Conservation (phyloP, 2,113 vertebrate species). For the Mugil cephalus region DNA sequence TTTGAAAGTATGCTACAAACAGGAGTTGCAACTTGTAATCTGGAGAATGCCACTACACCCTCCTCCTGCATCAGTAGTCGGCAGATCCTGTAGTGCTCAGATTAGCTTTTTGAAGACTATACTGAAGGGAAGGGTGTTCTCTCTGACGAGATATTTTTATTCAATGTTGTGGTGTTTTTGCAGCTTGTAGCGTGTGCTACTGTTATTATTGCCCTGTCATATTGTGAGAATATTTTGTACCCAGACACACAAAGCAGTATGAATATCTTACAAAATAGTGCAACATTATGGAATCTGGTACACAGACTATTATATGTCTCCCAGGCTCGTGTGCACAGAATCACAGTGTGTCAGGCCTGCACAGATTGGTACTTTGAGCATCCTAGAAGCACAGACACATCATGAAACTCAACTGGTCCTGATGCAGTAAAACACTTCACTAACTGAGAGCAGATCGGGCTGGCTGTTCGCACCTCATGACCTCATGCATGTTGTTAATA, state of each 20-base stretch:
- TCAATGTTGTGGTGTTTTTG: not conserved
- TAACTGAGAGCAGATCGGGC: constrained; percentile 3
- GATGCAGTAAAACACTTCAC: constrained; percentile 26
- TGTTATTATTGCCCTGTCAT: not conserved
- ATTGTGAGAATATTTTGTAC: constrained; percentile 13
- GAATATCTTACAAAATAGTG: constrained; percentile 7
- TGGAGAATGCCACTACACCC: too few species aligned
- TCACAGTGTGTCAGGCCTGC: not conserved
- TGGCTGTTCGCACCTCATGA: not conserved
- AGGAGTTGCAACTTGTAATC: too few species aligned
- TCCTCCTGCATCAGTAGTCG: too few species aligned
- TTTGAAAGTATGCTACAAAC: too few species aligned
- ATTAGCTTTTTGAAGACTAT: too few species aligned
- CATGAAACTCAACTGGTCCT: not conserved
- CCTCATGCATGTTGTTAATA: constrained; percentile 1
- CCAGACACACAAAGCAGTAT: constrained; percentile 16
- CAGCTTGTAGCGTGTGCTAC: not conserved
- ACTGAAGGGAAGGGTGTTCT: too few species aligned
- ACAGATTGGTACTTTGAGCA: constrained; percentile 7
- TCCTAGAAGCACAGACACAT: constrained; percentile 11
- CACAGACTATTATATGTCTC: constrained; percentile 9
- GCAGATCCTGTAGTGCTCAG: too few species aligned
- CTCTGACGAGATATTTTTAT: not conserved
- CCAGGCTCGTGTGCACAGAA: constrained; percentile 8
- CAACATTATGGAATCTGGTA: constrained; percentile 16